Percentiles rank a stretch among this genome's conserved stretches.
phyloP scores from a whole-genome alignment of 2,888 invertebrate species.

The Zygogramma bicolorata region DNA sequence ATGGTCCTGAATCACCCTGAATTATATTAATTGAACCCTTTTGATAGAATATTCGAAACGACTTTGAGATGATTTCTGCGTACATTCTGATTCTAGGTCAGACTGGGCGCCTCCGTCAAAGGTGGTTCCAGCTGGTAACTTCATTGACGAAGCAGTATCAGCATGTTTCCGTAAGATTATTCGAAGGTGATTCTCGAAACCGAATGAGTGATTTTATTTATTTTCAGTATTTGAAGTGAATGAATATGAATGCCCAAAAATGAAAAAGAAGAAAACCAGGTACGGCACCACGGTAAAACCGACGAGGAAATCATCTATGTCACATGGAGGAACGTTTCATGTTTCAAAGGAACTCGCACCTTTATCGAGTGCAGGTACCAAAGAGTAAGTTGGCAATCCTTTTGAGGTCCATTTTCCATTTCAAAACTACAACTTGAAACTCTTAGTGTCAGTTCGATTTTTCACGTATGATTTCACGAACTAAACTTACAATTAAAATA shows the following conservation, averaged over 20 bases:
- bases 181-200: background rate
- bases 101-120: background rate
- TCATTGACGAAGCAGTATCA: slow-evolving; percentile 26
- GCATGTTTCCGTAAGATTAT: slow-evolving; percentile 23
- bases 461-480: no score
- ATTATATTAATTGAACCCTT: background rate
- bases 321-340: slow-evolving; percentile 56
- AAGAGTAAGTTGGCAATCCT: background rate
- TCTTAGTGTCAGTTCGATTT: no score
- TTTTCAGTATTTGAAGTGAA: slow-evolving; percentile 24
- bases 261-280: background rate
- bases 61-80: background rate
- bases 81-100: background rate
- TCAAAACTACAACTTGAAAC: no score
- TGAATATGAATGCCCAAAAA: slow-evolving; percentile 14
- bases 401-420: background rate
- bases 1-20: no score
- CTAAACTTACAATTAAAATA: no score
- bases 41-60: slow-evolving; percentile 1
- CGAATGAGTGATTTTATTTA: background rate
- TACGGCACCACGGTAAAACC: background rate
- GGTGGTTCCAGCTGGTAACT: background rate
- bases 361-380: slow-evolving; percentile 39
- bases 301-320: background rate
- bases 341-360: slow-evolving; percentile 51